These are phyloP conservation scores for Percina caprodes DNA, from an alignment of 2,113 vertebrate species.

Conservation along the genomic window DNA sequence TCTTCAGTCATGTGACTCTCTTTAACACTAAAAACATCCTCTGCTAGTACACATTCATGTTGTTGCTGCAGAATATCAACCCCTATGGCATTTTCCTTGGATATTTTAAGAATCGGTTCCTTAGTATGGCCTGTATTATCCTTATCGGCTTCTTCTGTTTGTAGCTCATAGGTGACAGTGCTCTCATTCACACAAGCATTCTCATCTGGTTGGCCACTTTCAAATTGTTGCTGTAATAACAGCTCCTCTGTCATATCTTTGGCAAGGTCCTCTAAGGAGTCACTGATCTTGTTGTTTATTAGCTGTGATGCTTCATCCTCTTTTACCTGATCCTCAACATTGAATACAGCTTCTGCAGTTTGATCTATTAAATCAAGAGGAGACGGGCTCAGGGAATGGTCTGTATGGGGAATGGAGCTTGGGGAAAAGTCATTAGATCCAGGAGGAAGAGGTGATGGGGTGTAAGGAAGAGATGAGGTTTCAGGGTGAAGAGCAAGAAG, in stretches of 20 bases:
- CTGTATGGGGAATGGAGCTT: background rate
- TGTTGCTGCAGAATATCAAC: slow-evolving; percentile 16
- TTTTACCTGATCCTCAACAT: slow-evolving; percentile 22
- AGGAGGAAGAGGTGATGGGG: slow-evolving; percentile 14
- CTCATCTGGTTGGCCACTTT: background rate
- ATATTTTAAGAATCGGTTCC: slow-evolving; percentile 3
- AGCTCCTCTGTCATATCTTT: slow-evolving; percentile 9
- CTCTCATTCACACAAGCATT: background rate
- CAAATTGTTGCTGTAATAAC: slow-evolving; percentile 9
- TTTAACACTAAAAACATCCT: slow-evolving; percentile 12
- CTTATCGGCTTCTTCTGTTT: background rate
- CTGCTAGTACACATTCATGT: slow-evolving; percentile 25
- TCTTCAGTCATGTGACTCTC: slow-evolving; percentile 9
- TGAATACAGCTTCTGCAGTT: background rate
- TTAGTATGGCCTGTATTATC: background rate
- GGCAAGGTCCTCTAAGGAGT: background rate
- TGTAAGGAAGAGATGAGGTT: background rate
- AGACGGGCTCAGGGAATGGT: background rate
- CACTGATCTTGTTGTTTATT: slow-evolving; percentile 11
- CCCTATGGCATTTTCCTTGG: background rate
- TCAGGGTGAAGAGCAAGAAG: background rate
- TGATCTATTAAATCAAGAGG: slow-evolving; percentile 11
- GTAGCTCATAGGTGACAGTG: slow-evolving; percentile 11
- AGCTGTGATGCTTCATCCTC: slow-evolving; percentile 4
- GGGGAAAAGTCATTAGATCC: background rate